Evolutionary conservation across 2,888 invertebrate genomes (phyloP).

Genomic region (Venustoraphidia nigricollis): DNA sequence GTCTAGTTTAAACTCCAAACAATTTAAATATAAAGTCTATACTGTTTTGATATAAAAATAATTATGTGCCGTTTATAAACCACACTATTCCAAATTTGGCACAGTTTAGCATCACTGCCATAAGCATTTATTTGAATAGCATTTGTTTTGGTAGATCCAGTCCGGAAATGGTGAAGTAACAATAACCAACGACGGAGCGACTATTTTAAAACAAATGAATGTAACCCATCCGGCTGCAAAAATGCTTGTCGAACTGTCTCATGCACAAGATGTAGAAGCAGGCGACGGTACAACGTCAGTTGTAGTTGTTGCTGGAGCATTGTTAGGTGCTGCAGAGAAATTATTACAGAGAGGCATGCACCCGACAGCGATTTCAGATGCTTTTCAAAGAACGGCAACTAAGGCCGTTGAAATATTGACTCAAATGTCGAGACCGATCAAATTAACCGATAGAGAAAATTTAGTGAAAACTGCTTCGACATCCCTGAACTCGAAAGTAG

Average conservation of each 20-base stretch:
- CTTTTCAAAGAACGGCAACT: conserved; percentile 77
- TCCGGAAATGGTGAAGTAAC: conserved; percentile 94
- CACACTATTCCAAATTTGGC: no score
- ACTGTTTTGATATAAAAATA: no score
- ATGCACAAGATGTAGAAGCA: conserved; percentile 97
- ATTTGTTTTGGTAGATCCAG: conserved; percentile 60
- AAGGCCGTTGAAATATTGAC: conserved; percentile 65
- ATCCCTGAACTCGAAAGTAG: conserved; percentile 95
- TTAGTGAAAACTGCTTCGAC: conserved; percentile 93
- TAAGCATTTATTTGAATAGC: no score
- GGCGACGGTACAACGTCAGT: conserved; percentile 99
- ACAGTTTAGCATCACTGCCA: no score
- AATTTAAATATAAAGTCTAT: no score
- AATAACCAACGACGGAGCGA: conserved; percentile 99
- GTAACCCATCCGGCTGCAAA: conserved; percentile 97
- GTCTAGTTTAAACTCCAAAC: no score
- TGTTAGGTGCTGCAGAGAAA: conserved; percentile 88
- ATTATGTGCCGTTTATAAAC: no score
- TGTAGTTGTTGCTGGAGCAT: conserved; percentile 90
- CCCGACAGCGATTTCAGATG: conserved; percentile 93
- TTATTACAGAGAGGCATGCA: conserved; percentile 89
- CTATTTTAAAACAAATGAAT: conserved; percentile 97
- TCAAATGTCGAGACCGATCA: conserved; percentile 73
- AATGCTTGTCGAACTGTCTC: conserved; percentile 97
- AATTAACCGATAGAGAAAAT: conserved; percentile 72